These are phyloP conservation scores for Tribolium castaneum DNA, from an alignment of 1,140 invertebrate genomes.

Conservation along the genomic window DNA sequence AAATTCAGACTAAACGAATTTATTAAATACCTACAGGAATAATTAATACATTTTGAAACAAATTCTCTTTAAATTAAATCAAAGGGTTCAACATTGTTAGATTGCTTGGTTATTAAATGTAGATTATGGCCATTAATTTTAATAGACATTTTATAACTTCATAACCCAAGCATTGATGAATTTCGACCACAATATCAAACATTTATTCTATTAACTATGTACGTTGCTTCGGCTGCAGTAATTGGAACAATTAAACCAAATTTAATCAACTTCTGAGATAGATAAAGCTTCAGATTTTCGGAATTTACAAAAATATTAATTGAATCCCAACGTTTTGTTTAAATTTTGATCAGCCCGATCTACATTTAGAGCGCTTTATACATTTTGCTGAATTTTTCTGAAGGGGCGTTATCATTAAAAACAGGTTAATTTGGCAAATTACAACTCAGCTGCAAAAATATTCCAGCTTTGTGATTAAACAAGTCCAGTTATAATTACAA, in stretches of 20 bases:
- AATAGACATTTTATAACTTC: background rate
- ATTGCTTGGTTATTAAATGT: background rate
- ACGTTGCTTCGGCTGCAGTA: too few relatives aligned
- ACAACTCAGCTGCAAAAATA: background rate
- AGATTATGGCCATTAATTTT: background rate
- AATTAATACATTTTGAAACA: background rate
- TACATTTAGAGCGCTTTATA: background rate
- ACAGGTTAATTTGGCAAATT: background rate
- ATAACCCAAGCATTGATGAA: background rate
- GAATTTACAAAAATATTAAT: too few relatives aligned
- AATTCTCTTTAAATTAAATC: background rate
- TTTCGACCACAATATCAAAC: background rate
- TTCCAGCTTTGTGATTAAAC: background rate
- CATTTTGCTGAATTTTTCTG: background rate
- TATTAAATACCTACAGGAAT: background rate
- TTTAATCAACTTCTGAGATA: too few relatives aligned
- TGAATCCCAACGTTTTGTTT: background rate
- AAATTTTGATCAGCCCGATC: background rate
- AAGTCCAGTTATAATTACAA: conserved; percentile 7
- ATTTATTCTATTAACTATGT: background rate
- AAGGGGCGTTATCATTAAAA: background rate
- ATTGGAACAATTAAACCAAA: too few relatives aligned
- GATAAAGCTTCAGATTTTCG: too few relatives aligned
- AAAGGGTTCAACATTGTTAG: background rate
- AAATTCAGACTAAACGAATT: background rate